Evolutionary conservation across 2,888 invertebrate species (phyloP), one percentile per base, ranked within the genome.

Genomic region (Ferdinandea cuprea): DNA sequence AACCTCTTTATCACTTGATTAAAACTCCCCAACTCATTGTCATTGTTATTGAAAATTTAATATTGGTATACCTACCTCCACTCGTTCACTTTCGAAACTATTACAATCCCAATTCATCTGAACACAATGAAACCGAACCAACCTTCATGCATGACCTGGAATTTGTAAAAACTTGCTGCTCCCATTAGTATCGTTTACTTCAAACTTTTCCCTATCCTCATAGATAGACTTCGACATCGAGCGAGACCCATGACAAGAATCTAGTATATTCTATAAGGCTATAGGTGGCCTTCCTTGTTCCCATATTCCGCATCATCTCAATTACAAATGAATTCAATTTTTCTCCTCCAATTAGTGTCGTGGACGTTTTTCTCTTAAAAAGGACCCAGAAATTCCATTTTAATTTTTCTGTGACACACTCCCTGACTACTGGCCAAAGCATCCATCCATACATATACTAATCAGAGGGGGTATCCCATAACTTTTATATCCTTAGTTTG

Each of bases 281-380:
- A n/a, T n/a, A n/a, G n/a, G n/a, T n/a, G n/a, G n/a, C n/a, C n/a
- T 0, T 21, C 15, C 54, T 17, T 30, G 52, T 13, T 13, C 44
- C 30, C 13, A 37, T 61, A 42, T 44, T 28, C 32, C 50, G 1
- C 11, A 37, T 65, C 46, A 52, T 81, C 77, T 76, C 77, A 71
- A 54, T 77, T 81, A 77, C 71, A 77, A 71, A 66, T 81, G 54
- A 72, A 81, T 77, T 81, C 66, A 77, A 81, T 81, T 77, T 77
- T 72, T 81, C 76, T 71, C 32, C 69, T 37, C 44, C 76, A 80
- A 76, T 80, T 80, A 80, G 80, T 76, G 68, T 44, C 54, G 52
- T 32, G 44, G 66, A 59, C 37, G 30, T 63, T 71, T 46, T 50
- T 44, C 13, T n/a, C n/a, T 32, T 1, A 50, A 37, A 46, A 37